These are phyloP conservation scores for Anguilla megastoma DNA, from an alignment of 2,797 vertebrate genomes.

Conservation along the genomic window DNA sequence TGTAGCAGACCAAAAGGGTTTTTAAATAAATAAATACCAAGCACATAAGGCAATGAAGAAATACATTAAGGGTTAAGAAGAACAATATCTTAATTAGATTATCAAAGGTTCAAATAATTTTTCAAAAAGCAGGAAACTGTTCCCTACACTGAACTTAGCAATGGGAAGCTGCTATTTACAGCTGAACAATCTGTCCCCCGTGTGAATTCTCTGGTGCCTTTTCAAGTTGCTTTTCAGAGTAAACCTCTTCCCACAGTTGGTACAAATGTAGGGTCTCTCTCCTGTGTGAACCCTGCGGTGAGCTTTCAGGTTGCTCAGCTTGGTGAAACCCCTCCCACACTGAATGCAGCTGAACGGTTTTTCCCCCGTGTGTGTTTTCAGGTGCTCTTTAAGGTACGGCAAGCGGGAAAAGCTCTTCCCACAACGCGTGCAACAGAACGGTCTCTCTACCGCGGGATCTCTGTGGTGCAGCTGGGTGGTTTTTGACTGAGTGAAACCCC, in stretches of 20 bases:
- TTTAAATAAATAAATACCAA: background rate
- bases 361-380: slow-evolving; percentile 15
- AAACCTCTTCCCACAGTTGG: slow-evolving; percentile 23
- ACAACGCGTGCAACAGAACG: slow-evolving; percentile 6
- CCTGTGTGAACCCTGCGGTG: slow-evolving; percentile 21
- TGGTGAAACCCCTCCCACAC: slow-evolving; percentile 26
- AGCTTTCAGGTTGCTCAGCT: slow-evolving; percentile 18
- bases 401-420: slow-evolving; percentile 25
- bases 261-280: slow-evolving; percentile 23
- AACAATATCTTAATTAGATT: background rate
- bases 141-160: background rate
- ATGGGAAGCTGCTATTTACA: background rate
- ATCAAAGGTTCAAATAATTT: background rate
- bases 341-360: slow-evolving; percentile 14
- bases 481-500: background rate
- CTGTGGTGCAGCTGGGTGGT: background rate
- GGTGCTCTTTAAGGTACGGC: slow-evolving; percentile 29
- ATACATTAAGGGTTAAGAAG: background rate
- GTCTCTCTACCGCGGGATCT: background rate
- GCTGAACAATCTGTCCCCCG: slow-evolving; percentile 10
- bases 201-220: slow-evolving; percentile 27
- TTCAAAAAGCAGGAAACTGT: background rate
- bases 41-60: background rate
- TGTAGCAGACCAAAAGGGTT: background rate
- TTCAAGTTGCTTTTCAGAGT: slow-evolving; percentile 31